These are phyloP conservation scores for Tromatobia lineatoria DNA, from an alignment of 2,888 invertebrate genomes.

Conservation along the genomic window DNA sequence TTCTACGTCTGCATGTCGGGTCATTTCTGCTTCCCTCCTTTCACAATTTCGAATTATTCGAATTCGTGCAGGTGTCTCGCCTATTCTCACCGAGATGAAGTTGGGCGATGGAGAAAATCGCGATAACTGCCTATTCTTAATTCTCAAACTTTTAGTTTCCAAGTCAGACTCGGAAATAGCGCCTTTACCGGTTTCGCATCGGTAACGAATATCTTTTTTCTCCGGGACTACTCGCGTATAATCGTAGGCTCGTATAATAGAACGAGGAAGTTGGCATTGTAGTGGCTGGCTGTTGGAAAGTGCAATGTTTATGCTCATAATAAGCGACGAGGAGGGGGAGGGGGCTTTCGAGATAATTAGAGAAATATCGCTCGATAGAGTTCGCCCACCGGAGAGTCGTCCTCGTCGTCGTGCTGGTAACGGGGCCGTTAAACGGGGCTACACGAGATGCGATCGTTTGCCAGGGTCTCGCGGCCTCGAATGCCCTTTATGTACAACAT, in stretches of 20 bases:
- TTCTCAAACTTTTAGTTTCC: constrained; percentile 71
- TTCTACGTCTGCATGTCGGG: constrained; percentile 70
- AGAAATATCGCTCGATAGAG: constrained; percentile 84
- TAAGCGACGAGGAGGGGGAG: constrained; percentile 68
- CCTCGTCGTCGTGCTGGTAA: constrained; percentile 52
- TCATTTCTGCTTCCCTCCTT: constrained; percentile 38
- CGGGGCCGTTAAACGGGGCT: constrained; percentile 64
- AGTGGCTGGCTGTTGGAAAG: constrained; percentile 50
- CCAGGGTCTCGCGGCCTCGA: constrained; percentile 53
- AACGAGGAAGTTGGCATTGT: constrained; percentile 62
- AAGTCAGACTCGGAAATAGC: constrained; percentile 46
- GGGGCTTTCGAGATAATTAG: constrained; percentile 81
- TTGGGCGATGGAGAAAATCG: constrained; percentile 42
- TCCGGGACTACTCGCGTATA: constrained; percentile 44
- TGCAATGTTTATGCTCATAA: constrained; percentile 77
- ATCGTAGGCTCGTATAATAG: constrained; percentile 66
- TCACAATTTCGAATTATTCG: constrained; percentile 26
- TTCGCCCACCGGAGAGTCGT: constrained; percentile 71
- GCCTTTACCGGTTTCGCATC: constrained; percentile 1
- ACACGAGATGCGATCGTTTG: constrained; percentile 63
- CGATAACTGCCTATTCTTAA: constrained; percentile 71
- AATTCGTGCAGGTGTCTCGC: not conserved
- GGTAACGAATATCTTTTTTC: constrained; percentile 42
- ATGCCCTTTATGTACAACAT: constrained; percentile 37
- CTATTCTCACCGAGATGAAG: constrained; percentile 19